A percentile compares a stretch with the other conserved stretches of the same genome.
phyloP scores from a whole-genome alignment of 2,113 vertebrate genomes.

The Gasterosteus aculeatus region DNA sequence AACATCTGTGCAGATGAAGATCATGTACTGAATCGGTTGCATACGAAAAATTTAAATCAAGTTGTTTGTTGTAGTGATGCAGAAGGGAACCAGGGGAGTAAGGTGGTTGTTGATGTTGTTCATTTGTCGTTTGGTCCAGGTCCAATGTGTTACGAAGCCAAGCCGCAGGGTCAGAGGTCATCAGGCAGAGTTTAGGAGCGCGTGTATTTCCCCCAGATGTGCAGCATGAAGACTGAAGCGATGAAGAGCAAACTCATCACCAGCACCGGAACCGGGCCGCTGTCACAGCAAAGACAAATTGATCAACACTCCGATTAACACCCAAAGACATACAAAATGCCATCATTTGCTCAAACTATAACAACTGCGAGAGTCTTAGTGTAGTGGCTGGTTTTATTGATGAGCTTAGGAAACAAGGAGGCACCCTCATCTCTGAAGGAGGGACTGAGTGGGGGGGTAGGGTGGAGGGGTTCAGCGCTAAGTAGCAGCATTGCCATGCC shows the following conservation, averaged over 20 bases:
- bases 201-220: slow-evolving; percentile 99
- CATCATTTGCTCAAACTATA: slow-evolving; percentile 37
- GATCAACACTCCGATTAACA: slow-evolving; percentile 45
- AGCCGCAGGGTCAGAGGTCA: slow-evolving; percentile 70
- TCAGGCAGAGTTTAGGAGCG: slow-evolving; percentile 86
- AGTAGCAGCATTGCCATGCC: slow-evolving; percentile 80
- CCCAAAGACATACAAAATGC: slow-evolving; percentile 19
- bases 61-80: slow-evolving; percentile 31
- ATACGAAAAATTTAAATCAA: slow-evolving; percentile 45
- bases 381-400: slow-evolving; percentile 69
- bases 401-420: slow-evolving; percentile 71
- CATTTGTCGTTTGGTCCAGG: slow-evolving; percentile 92
- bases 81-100: neutral
- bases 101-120: slow-evolving; percentile 61
- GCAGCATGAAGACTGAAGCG: slow-evolving; percentile 99
- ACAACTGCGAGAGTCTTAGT: slow-evolving; percentile 22
- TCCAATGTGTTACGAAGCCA: slow-evolving; percentile 80
- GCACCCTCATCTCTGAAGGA: slow-evolving; percentile 67
- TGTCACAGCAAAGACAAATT: slow-evolving; percentile 72
- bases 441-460: slow-evolving; percentile 36
- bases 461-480: slow-evolving; percentile 66
- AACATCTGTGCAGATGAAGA: slow-evolving; percentile 28
- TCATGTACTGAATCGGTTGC: slow-evolving; percentile 3
- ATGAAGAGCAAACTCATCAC: slow-evolving; percentile 99
- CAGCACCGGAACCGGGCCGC: slow-evolving; percentile 96